Evolutionary conservation across 2,888 invertebrate genomes (phyloP).

Genomic region (Perdita meconis): DNA sequence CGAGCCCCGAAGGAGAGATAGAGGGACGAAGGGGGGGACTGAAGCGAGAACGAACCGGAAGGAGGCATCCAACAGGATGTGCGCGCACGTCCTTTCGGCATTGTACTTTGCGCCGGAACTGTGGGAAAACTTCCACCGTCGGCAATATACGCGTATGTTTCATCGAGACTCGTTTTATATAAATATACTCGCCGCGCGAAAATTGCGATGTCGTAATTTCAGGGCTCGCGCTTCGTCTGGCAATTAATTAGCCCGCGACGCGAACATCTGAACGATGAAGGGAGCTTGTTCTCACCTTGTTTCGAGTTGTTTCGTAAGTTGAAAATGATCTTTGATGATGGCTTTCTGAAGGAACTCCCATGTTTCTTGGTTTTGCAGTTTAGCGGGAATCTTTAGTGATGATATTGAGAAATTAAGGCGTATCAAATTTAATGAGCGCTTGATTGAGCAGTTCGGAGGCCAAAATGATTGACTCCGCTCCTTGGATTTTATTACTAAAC

Average conservation of each 20-base stretch:
- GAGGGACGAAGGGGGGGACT: constrained; percentile 24
- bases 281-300: neutral
- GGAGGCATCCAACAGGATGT: constrained; percentile 76
- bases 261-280: neutral
- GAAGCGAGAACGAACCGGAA: constrained; percentile 72
- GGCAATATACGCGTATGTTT: constrained; percentile 24
- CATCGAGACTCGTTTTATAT: constrained; percentile 42
- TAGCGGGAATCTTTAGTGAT: too few relatives aligned
- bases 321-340: neutral
- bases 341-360: too few relatives aligned
- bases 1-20: constrained; percentile 12
- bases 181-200: constrained; percentile 56
- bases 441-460: too few relatives aligned
- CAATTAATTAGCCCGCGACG: constrained; percentile 73
- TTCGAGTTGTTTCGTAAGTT: too few relatives aligned
- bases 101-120: constrained; percentile 78
- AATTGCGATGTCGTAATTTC: constrained; percentile 58
- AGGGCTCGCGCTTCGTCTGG: constrained; percentile 44
- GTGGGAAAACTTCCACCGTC: constrained; percentile 79
- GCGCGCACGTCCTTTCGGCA: constrained; percentile 75
- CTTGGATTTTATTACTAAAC: too few relatives aligned
- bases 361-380: too few relatives aligned
- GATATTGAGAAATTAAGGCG: too few relatives aligned
- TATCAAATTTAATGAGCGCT: too few relatives aligned
- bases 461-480: too few relatives aligned